Evolutionary conservation across 2,797 vertebrate genomes (phyloP), one percentile per base, ranked within the genome.

Genomic region (Neosilurus mollespiculum): DNA sequence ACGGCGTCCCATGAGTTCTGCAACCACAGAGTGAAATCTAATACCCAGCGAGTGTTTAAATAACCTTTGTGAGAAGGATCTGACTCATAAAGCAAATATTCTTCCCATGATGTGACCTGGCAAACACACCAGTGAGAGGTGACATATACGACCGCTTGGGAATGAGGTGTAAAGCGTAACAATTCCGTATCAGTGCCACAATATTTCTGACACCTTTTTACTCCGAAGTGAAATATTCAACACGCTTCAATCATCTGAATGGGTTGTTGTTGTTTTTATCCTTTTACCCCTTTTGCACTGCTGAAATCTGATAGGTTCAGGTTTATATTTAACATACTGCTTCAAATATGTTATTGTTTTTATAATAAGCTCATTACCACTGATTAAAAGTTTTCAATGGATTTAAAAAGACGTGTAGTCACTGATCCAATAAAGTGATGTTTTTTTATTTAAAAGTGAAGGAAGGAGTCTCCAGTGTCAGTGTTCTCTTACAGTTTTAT

Each of bases 81-180:
- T 83, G 81, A 86, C 85, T 85, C 85, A 71, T 5, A 16, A 83
- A 22, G 81, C 85, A 82, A 84, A 85, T 26, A 83, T 49, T 80
- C 80, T 49, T 75, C 82, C 54, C 66, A 84, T 72, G 65, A 83
- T 61, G 58, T 0, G 69, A 80, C 81, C 43, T 53, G 77, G 78
- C 73, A 72, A 80, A 24, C 78, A 10, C 59, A 10, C 49, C 14
- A 24, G 2, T 43, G 18, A 51, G 59, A 78, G 76, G 37, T 51
- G 59, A 37, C 24, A 20, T 26, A 34, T 10, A 6, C 18, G 3
- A 20, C 5, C 5, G 15, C 58, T 59, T 15, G 58, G 16, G 20
- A 65, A 30, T 10, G 24, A 15, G 64, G 14, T 12, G 54, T 20
- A n/a, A 59, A 22, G 30, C 59, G 34, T 26, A 59, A 76, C 20